Percentiles rank a stretch among this genome's conserved stretches.
phyloP scores from a whole-genome alignment of 2,888 invertebrate genomes.

The Diarsia brunnea region DNA sequence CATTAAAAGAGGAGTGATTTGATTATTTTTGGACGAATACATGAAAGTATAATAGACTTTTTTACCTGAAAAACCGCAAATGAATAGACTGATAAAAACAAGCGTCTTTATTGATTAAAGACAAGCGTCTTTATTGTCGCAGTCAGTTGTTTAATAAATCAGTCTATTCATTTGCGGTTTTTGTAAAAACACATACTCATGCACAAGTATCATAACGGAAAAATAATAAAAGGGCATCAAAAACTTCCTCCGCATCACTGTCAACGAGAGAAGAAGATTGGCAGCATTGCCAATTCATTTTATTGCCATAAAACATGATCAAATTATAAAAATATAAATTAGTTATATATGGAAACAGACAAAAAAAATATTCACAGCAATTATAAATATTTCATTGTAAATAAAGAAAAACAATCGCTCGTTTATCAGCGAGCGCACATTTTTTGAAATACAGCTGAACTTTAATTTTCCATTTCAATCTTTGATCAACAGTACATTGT shows the following conservation, averaged over 20 bases:
- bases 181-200: not conserved
- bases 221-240: not conserved
- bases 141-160: not conserved
- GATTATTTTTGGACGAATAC: not conserved
- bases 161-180: not conserved
- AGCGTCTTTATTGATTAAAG: too few relatives aligned
- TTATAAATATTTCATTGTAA: conserved; percentile 16
- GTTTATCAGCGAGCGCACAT: conserved; percentile 18
- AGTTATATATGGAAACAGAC: not conserved
- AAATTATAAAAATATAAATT: not conserved
- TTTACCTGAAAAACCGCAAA: too few relatives aligned
- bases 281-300: not conserved
- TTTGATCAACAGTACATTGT: conserved; percentile 37
- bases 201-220: not conserved
- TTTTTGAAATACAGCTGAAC: conserved; percentile 41
- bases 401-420: conserved; percentile 25
- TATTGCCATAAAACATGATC: not conserved
- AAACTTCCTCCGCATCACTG: not conserved
- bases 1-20: not conserved
- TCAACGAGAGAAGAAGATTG: not conserved
- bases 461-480: conserved; percentile 46
- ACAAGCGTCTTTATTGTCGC: too few relatives aligned
- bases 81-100: too few relatives aligned
- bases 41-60: not conserved
- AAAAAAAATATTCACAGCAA: conserved; percentile 8